Base-by-base conservation (phyloP, 2,797 vertebrate species). In the Craterocephalus amniculus region DNA sequence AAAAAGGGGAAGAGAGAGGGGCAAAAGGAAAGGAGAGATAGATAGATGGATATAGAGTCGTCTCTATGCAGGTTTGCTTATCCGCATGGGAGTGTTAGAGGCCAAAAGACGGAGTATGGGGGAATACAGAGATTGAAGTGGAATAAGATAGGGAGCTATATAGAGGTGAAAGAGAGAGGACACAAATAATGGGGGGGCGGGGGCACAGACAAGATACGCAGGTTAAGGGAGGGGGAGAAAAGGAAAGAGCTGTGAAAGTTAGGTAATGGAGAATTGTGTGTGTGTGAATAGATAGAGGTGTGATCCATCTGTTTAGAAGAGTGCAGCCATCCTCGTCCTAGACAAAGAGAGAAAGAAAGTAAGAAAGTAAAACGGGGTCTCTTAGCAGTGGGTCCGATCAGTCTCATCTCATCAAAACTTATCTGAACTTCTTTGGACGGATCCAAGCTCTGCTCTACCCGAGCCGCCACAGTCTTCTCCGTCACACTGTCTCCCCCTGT, bases 401-500 rank as follows among this genome's bases (percentile, higher is more conserved):
- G 83, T 88, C 85, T 86, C 81, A 86, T 90, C 80, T 92, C 84
- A 91, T 92, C 88, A 89, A 90, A 93, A 92, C 89, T 91, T 87
- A 80, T 61, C 85, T 69, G 59, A 91, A 91, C 90, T 91, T 90
- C 89, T 87, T 85, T 88, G 87, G 86, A 88, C 38, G 67, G 77
- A 78, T 86, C 82, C 85, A 82, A 91, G 88, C 81, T 74, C 59
- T 80, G 85, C 77, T 87, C 78, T 80, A 43, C 67, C 77, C 29
- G 58, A 75, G 84, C 78, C 70, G 29, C 77, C 80, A 71, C 78
- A 58, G 74, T 85, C 81, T 88, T 87, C 88, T 84, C 87, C 81
- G 86, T 92, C 89, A 85, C 88, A 89, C 87, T 89, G 87, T 88
- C 91, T 91, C 90, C 90, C 89, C 84, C 90, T 90, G 89, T 89